phyloP scores from a whole-genome alignment of 2,797 vertebrate species.

The Cyclopterus lumpus region DNA sequence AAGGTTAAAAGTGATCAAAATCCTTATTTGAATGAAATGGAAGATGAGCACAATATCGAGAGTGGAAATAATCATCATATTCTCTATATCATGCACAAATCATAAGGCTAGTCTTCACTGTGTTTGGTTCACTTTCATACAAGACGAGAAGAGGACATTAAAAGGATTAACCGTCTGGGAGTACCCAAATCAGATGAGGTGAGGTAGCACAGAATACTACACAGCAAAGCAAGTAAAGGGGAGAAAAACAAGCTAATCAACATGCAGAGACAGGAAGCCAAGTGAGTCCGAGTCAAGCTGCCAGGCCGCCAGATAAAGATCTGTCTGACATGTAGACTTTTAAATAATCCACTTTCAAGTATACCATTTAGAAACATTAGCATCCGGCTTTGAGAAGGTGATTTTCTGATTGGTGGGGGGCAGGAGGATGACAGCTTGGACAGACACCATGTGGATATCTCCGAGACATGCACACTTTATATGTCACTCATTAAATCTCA shows the following conservation, averaged over 20 bases:
- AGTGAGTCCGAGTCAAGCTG: constrained; percentile 69
- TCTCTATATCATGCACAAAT: not conserved
- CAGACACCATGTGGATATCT: constrained; percentile 49
- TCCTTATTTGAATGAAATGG: constrained; percentile 20
- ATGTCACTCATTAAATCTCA: constrained; percentile 71
- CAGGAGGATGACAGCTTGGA: constrained; percentile 37
- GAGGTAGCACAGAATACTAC: constrained; percentile 54
- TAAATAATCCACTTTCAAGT: constrained; percentile 82
- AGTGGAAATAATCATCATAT: not conserved
- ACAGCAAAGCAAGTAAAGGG: constrained; percentile 44
- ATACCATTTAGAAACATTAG: constrained; percentile 75
- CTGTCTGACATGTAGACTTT: constrained; percentile 74
- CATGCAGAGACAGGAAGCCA: constrained; percentile 74
- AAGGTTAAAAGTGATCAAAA: constrained; percentile 33
- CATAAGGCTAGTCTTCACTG: not conserved
- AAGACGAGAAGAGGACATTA: constrained; percentile 7
- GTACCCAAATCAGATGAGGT: constrained; percentile 56
- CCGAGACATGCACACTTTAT: constrained; percentile 48
- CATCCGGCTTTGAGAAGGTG: constrained; percentile 57
- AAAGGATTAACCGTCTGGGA: constrained; percentile 47
- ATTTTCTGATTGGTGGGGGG: constrained; percentile 43
- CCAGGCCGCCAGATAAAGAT: constrained; percentile 78
- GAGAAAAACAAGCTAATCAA: constrained; percentile 74
- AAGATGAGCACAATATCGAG: not conserved
- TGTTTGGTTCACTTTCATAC: constrained; percentile 25